Base-by-base conservation (phyloP, 1,140 invertebrate genomes). In the Lordiphosa collinella region DNA sequence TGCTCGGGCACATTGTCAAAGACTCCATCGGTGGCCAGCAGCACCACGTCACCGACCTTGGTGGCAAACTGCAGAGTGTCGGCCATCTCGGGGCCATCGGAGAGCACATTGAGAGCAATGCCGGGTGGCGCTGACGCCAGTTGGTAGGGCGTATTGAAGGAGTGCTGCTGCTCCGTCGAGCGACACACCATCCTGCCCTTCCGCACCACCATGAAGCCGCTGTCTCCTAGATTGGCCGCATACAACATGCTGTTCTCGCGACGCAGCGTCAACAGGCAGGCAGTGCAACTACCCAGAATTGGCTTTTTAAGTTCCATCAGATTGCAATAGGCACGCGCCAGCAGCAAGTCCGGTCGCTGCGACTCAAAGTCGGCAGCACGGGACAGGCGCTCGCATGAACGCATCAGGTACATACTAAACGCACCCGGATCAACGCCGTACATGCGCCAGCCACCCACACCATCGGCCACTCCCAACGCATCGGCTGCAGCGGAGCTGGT, bases 71-170 rank as follows among this genome's bases (percentile, higher is more conserved):
- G 94, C 8, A 95, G 92, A n/a, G 94, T 95, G 43, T 97, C 95
- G 2, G 97, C 97, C 14, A 94, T 93, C 59, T 98, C 95, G 8
- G 97, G 97, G 80, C 95, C 96, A 90, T 97, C 97, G 87, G 94
- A 95, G 1, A 96, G 91, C 11, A 96, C 95, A 60, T 93, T 92
- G n/a, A 92, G 92, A 58, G 93, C 93, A 62, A 96, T 94, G 29
- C 93, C 93, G 1, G 97, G 96, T 11, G 97, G 97, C 32, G 96
- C 95, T 51, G 98, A 90, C 38, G 96, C 95, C 57, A 99, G 91
- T 90, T 99, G 98, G 90, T 96, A 99, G 1, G 98, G 98, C 10
- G 98, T 98, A 90, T 99, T 99, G 89, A 99, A 99, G 87, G 98
- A 98, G 89, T 99, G 98, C 74, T 98, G 96, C 88, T 99, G 98